These are phyloP conservation scores for Babyrousa celebensis DNA, from an alignment of 2,797 vertebrate species.

Conservation along the genomic window DNA sequence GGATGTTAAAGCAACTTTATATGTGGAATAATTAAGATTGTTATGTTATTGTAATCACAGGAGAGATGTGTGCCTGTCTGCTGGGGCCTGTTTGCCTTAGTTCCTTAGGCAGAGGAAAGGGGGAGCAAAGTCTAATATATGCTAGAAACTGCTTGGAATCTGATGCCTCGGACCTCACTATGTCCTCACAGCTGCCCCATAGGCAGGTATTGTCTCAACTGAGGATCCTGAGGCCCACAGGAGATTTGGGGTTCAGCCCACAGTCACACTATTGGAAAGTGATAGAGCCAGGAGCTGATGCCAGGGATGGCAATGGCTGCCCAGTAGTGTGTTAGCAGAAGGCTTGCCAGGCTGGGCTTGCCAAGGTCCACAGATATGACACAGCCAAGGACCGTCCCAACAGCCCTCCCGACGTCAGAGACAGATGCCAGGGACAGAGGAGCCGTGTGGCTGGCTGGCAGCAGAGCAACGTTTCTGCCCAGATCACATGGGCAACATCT, in stretches of 20 bases:
- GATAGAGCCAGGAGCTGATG: not conserved
- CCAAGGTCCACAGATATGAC: constrained; percentile 45
- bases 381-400: not conserved
- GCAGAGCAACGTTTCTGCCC: not conserved
- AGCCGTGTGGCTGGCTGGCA: not conserved
- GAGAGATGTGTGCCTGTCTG: not conserved
- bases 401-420: too few species aligned
- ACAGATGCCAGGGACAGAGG: not conserved
- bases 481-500: not conserved
- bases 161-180: not conserved
- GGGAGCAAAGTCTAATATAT: not conserved
- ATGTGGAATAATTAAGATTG: not conserved
- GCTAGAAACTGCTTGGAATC: constrained; percentile 1
- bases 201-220: not conserved
- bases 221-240: not conserved
- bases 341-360: constrained; percentile 24
- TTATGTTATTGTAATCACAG: not conserved
- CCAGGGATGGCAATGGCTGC: not conserved
- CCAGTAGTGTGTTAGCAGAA: not conserved
- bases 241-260: not conserved
- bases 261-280: not conserved
- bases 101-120: not conserved
- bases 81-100: not conserved
- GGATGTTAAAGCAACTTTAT: not conserved
- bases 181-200: not conserved